Base-by-base conservation (phyloP, 2,113 vertebrate species). In the Spermophilus dauricus region DNA sequence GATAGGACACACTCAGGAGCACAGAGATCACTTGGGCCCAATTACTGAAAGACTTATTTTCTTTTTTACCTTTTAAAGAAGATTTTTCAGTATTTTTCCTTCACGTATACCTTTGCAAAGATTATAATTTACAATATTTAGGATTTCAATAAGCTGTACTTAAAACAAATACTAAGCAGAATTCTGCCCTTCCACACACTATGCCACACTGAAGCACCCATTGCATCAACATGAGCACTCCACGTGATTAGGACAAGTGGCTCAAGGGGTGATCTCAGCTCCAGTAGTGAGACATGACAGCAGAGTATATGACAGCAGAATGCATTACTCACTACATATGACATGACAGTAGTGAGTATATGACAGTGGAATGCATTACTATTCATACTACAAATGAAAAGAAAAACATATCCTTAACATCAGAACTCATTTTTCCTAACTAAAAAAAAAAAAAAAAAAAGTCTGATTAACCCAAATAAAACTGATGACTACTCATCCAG, bases 81-180 rank as follows among this genome's bases (percentile, higher is more conserved):
- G 0, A 63, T 63, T 63, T 28, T 63, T 63, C 20, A 63, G 24
- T 63, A 63, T 63, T 63, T 63, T 63, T 28, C 24, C 24, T 26
- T 63, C 61, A 63, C 4, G 28, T 98, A 97, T 58, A 97, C 97
- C 88, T 96, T 96, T 88, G 97, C 96, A 98, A 98, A 98, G 91
- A 94, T 94, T 93, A 97, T 70, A 83, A 95, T 93, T 88, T 95
- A 45, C 76, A 91, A 17, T 80, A 67, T 28, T 94, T 95, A 91
- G 85, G 81, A 95, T 86, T 90, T 81, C n/a, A 77, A 42, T 63
- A 94, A 82, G 8, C 56, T 70, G 39, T 67, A 65, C 91, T 81
- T 80, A 17, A 39, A 91, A 4, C 65, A 69, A 69, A 69, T 67
- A 34, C 37, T 53, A 53, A 96, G 91, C 77, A 28, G 86, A 32